Evolutionary conservation across 1,140 invertebrate species (phyloP).

Genomic region (Tetragnatha versicolor): DNA sequence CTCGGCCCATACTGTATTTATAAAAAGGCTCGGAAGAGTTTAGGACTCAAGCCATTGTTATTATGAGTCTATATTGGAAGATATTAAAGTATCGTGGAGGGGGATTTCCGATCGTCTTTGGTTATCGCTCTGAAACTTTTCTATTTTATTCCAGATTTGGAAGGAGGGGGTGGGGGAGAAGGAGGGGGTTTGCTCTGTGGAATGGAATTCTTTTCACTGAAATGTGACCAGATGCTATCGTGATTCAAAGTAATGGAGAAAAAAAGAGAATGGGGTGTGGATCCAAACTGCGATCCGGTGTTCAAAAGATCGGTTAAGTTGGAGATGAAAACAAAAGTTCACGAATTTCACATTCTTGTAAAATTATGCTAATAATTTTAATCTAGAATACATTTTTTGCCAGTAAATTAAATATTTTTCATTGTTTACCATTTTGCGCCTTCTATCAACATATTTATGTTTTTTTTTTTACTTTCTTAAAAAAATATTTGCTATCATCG

Average conservation of each 20-base stretch:
- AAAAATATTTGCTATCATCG: too few species aligned
- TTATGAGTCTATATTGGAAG: conserved; percentile 1
- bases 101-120: conserved; percentile 40
- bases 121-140: conserved; percentile 25
- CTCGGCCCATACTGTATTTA: too few species aligned
- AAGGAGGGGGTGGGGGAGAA: background rate
- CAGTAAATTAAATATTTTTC: too few species aligned
- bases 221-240: conserved; percentile 47
- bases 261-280: background rate
- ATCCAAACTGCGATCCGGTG: background rate
- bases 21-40: background rate
- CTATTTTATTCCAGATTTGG: conserved; percentile 26
- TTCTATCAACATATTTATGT: too few species aligned
- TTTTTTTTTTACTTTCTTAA: too few species aligned
- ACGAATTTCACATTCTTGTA: too few species aligned
- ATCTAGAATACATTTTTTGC: too few species aligned
- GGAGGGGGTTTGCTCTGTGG: conserved; percentile 6
- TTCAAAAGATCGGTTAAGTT: background rate
- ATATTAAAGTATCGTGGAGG: conserved; percentile 17
- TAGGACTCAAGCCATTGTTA: conserved; percentile 38
- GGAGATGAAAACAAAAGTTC: background rate
- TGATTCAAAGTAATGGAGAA: conserved; percentile 32
- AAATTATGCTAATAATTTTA: too few species aligned
- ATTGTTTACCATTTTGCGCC: too few species aligned
- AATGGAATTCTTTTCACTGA: conserved; percentile 42